Evolutionary conservation across 2,113 vertebrate species (phyloP).

Genomic region (Tetraodon nigroviridis): DNA sequence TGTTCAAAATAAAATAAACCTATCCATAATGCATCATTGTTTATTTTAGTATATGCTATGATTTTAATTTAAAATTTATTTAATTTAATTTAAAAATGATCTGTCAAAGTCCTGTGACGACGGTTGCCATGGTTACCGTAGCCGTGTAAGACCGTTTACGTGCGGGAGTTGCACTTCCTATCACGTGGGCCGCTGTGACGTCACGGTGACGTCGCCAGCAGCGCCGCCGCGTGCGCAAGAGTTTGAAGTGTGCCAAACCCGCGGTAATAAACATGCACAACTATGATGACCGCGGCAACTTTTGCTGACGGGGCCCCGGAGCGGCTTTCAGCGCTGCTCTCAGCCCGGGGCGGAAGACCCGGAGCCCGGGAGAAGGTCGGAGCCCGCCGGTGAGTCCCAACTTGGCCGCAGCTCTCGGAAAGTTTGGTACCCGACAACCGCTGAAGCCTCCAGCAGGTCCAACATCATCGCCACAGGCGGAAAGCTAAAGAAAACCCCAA

Average conservation of each 20-base stretch:
- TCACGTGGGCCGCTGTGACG: constrained; percentile 55
- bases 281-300: constrained; percentile 22
- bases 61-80: too few species aligned
- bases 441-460: too few species aligned
- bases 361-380: not conserved
- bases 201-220: constrained; percentile 35
- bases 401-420: not conserved
- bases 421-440: not conserved
- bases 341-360: not conserved
- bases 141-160: constrained; percentile 36
- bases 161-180: constrained; percentile 34
- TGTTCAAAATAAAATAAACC: too few species aligned
- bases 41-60: too few species aligned
- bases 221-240: constrained; percentile 29
- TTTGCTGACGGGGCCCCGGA: constrained; percentile 21
- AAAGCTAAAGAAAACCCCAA: too few species aligned
- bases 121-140: not conserved
- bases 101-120: too few species aligned
- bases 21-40: too few species aligned
- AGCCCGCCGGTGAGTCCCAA: constrained; percentile 42
- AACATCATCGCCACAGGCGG: too few species aligned
- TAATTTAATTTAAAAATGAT: too few species aligned
- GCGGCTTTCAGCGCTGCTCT: not conserved
- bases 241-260: constrained; percentile 66
- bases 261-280: constrained; percentile 50